Evolutionary conservation across 2,888 invertebrate species (phyloP).

Genomic region (Thera obeliscata): DNA sequence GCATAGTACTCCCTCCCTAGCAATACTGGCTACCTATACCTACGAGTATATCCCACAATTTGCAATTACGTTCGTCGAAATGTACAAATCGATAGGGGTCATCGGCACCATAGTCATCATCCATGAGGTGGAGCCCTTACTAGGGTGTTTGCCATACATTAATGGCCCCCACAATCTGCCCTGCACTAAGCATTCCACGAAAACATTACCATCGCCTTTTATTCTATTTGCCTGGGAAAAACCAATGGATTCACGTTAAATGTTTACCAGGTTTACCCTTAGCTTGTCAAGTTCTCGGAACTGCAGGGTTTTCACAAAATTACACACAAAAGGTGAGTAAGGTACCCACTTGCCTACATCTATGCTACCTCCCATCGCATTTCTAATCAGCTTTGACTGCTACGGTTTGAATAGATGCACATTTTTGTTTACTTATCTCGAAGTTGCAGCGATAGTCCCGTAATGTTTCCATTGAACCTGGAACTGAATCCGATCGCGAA

Average conservation of each 20-base stretch:
- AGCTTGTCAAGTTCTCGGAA: slow-evolving; percentile 16
- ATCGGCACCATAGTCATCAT: slow-evolving; percentile 80
- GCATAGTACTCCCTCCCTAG: slow-evolving; percentile 27
- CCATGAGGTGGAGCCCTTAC: slow-evolving; percentile 75
- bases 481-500: slow-evolving; percentile 67
- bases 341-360: neutral
- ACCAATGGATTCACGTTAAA: slow-evolving; percentile 30
- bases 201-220: slow-evolving; percentile 50
- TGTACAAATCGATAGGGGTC: slow-evolving; percentile 80
- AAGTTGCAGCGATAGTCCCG: slow-evolving; percentile 58
- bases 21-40: slow-evolving; percentile 32
- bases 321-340: neutral
- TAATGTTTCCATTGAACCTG: slow-evolving; percentile 60
- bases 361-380: slow-evolving; percentile 5
- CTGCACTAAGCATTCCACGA: slow-evolving; percentile 67
- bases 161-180: slow-evolving; percentile 60
- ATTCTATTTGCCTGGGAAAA: slow-evolving; percentile 40
- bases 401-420: slow-evolving; percentile 43
- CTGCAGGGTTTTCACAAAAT: slow-evolving; percentile 7
- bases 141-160: slow-evolving; percentile 75
- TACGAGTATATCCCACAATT: slow-evolving; percentile 53
- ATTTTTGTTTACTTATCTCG: slow-evolving; percentile 52
- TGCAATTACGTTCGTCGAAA: slow-evolving; percentile 77
- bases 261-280: slow-evolving; percentile 22
- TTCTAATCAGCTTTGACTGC: slow-evolving; percentile 33